phyloP scores from a whole-genome alignment of 2,888 invertebrate genomes.

The Sinhomidia bicolor region DNA sequence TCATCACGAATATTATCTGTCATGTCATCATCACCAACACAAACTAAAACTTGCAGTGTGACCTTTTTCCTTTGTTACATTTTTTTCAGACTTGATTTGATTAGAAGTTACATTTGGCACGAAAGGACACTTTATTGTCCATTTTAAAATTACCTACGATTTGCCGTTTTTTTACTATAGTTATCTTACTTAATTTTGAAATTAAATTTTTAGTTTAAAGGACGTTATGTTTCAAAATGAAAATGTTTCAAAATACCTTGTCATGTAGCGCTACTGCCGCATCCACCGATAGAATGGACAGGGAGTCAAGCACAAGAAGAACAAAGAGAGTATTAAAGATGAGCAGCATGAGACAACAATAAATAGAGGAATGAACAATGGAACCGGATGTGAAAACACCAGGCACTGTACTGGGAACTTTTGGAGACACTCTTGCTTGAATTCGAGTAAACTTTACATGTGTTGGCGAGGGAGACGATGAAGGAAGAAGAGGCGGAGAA shows the following conservation, averaged over 20 bases:
- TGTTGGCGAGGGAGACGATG: not conserved
- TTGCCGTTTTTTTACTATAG: too few species aligned
- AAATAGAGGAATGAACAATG: not conserved
- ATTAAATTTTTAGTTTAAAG: not conserved
- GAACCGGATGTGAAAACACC: not conserved
- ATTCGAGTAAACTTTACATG: not conserved
- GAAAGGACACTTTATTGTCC: too few species aligned
- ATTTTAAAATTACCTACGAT: too few species aligned
- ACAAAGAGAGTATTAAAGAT: not conserved
- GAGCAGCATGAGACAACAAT: constrained; percentile 1
- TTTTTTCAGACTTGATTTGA: too few species aligned
- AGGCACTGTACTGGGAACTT: not conserved
- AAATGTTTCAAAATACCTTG: not conserved
- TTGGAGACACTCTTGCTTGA: not conserved
- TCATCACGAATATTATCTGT: too few species aligned
- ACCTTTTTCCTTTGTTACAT: too few species aligned
- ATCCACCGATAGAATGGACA: not conserved
- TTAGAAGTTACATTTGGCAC: too few species aligned
- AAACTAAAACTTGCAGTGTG: too few species aligned
- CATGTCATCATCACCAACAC: too few species aligned
- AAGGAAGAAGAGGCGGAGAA: not conserved
- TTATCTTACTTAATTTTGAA: too few species aligned
- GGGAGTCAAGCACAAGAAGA: not conserved
- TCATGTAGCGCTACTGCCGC: constrained; percentile 23
- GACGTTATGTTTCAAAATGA: not conserved